A percentile compares a stretch with the other conserved stretches of the same genome.
These are phyloP conservation scores for Pseudoatta argentina DNA, from an alignment of 1,140 invertebrate genomes.

Conservation along the genomic window DNA sequence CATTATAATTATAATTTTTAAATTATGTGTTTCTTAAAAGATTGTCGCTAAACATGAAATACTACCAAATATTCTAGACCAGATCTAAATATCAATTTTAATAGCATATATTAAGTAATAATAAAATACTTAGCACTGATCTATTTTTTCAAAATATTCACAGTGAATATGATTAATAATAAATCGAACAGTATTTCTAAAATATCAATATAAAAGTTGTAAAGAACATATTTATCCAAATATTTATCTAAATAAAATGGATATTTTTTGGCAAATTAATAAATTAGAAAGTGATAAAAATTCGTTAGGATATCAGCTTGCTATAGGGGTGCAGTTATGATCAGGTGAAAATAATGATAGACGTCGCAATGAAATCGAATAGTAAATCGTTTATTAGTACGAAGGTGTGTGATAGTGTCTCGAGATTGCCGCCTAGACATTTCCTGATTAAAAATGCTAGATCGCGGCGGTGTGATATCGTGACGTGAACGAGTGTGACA, in stretches of 20 bases:
- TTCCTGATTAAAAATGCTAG: slow-evolving; percentile 75
- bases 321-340: neutral
- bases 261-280: neutral
- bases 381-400: slow-evolving; percentile 85
- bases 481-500: slow-evolving; percentile 78
- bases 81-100: neutral
- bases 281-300: neutral
- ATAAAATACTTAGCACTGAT: neutral
- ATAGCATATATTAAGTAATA: neutral
- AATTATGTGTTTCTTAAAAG: neutral
- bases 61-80: neutral
- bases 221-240: neutral
- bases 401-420: slow-evolving; percentile 82
- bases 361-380: slow-evolving; percentile 79
- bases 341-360: slow-evolving; percentile 61
- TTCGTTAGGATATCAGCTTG: neutral
- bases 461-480: slow-evolving; percentile 73
- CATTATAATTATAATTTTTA: neutral
- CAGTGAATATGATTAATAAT: neutral
- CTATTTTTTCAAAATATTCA: neutral
- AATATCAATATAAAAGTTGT: neutral
- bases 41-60: neutral
- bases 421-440: slow-evolving; percentile 76
- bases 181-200: neutral
- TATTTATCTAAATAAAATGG: neutral